These are phyloP conservation scores for Phoeniculus purpureus DNA, from an alignment of 2,797 vertebrate genomes.

Conservation along the genomic window DNA sequence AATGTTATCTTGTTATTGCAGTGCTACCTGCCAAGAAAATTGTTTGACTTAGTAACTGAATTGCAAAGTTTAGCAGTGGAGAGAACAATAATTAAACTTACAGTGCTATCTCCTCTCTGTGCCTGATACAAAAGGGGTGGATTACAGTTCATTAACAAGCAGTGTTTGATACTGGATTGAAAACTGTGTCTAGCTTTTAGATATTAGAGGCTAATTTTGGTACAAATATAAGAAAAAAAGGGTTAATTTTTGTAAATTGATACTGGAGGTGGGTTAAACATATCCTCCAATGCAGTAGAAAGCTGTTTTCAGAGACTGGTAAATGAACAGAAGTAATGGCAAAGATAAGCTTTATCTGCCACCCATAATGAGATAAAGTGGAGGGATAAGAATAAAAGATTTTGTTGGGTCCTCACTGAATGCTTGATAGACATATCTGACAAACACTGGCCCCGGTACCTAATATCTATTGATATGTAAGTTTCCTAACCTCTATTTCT, in stretches of 20 bases:
- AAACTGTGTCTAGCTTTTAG: not conserved
- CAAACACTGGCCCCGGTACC: not conserved
- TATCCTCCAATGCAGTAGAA: not conserved
- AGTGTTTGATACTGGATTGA: not conserved
- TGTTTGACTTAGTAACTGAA: constrained; percentile 5
- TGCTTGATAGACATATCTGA: not conserved
- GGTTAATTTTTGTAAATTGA: not conserved
- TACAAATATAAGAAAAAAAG: not conserved
- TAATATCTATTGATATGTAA: not conserved
- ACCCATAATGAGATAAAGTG: not conserved
- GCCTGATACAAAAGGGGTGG: not conserved
- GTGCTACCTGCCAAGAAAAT: not conserved
- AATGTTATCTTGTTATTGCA: not conserved
- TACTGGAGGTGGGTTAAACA: not conserved
- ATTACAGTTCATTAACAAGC: not conserved
- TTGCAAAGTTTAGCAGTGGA: not conserved
- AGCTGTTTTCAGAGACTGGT: not conserved
- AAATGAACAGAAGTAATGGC: not conserved
- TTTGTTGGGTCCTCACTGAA: not conserved
- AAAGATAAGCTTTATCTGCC: not conserved
- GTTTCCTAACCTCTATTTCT: not conserved
- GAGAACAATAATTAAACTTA: not conserved
- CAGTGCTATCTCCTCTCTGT: not conserved
- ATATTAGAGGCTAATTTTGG: not conserved
- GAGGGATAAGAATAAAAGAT: not conserved